These are phyloP conservation scores for Ifrita kowaldi DNA, from an alignment of 2,113 vertebrate genomes.

Conservation along the genomic window DNA sequence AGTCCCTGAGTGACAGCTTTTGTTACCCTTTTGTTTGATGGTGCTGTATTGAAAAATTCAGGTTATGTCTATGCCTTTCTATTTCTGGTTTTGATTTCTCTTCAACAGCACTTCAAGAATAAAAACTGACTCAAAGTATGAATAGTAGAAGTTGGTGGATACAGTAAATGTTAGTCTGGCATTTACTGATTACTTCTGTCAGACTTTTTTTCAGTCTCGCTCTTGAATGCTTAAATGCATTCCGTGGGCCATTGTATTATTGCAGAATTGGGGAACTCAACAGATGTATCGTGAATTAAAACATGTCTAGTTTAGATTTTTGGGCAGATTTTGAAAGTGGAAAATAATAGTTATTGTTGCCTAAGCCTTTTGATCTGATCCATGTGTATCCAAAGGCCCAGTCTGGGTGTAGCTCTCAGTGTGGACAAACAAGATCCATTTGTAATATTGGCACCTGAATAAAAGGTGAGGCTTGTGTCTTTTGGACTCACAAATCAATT, in stretches of 20 bases:
- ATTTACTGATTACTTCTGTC: slow-evolving; percentile 51
- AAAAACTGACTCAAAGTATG: slow-evolving; percentile 36
- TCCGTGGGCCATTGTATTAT: background rate
- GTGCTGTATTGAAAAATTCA: slow-evolving; percentile 65
- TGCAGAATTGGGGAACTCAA: slow-evolving; percentile 28
- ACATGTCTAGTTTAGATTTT: background rate
- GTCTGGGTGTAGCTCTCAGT: background rate
- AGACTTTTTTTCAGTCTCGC: background rate
- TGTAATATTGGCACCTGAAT: background rate
- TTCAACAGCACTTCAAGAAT: slow-evolving; percentile 52
- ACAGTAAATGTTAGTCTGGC: slow-evolving; percentile 53
- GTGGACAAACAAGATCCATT: background rate
- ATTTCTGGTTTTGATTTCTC: slow-evolving; percentile 58
- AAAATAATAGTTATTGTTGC: background rate
- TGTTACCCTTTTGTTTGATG: slow-evolving; percentile 66
- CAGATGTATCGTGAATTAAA: background rate
- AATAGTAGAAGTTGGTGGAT: slow-evolving; percentile 35
- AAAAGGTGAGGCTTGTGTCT: background rate
- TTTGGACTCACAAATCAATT: background rate
- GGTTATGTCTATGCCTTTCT: slow-evolving; percentile 60
- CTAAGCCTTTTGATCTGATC: background rate
- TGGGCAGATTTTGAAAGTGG: background rate
- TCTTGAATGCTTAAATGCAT: background rate
- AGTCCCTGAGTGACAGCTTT: slow-evolving; percentile 69
- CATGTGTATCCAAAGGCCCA: fast-evolving